Base-by-base conservation (phyloP, 2,888 invertebrate species). In the Acronicta psi region DNA sequence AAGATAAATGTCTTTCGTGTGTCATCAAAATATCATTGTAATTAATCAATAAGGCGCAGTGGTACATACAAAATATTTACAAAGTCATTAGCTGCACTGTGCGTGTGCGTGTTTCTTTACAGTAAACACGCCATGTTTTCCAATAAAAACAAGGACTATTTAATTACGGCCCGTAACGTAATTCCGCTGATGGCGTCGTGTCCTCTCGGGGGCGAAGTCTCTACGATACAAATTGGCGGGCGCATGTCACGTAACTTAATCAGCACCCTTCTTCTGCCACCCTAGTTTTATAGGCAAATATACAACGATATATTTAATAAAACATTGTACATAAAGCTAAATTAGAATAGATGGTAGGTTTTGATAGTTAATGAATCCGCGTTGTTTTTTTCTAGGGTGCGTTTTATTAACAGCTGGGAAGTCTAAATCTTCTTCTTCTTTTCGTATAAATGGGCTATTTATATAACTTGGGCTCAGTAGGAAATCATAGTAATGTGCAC, bases 191-290 rank as follows among this genome's bases (percentile, higher is more conserved):
- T 85, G 84, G 86, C 59, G 64, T 65, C 56, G 71, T 73, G 78
- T 77, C 72, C 73, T 76, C 78, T 71, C 66, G 75, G 79, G 81
- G 81, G 81, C 75, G 81, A 77, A 71, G 82, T 71, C 82, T 72
- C 80, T 80, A 62, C 60, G 83, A 80, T 88, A 92, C 92, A 92
- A 92, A 93, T 93, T 93, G 92, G 89, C 87, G 87, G 82, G 89
- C 84, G 90, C 89, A 91, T 92, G 91, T 88, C 93, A 85, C 85
- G 84, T 93, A 93, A 94, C 90, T 91, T 86, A 91, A 93, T 94
- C 87, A 92, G 81, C 75, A 82, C 91, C 91, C 91, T 63, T 43
- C 81, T 70, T 41, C 66, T 56, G 50, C 60, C 67, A 76, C 82
- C 83, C 81, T 73, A 72, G 72, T 69, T 75, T 59, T 68, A 53